Base-by-base conservation (phyloP, 2,797 vertebrate genomes). In the Danio tinwini region DNA sequence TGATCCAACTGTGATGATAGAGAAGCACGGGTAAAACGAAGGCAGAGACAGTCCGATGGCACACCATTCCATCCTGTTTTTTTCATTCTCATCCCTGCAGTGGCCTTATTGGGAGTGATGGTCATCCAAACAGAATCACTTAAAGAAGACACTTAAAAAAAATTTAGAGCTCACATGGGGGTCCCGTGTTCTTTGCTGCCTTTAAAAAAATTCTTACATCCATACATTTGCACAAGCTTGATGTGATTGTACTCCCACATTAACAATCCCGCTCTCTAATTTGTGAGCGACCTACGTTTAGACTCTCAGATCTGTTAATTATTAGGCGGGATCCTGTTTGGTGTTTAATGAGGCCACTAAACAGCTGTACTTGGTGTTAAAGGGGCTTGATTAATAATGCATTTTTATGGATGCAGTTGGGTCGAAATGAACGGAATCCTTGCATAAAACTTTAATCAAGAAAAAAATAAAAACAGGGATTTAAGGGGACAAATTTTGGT, bases 331-430 rank as follows among this genome's bases (percentile, higher is more conserved):
- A 90, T 91, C 89, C 86, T 86, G 83, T 83, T 65, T 64, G 76
- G 87, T 84, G 86, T 90, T 92, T 92, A 78, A 93, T 91, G 91
- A 93, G 91, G 90, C 91, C 90, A 78, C 90, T 90, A 92, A 93
- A 90, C 87, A 87, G 83, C 89, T 76, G 67, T 82, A 55, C 82
- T 85, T 90, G 90, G 91, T 88, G 55, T 13, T 10, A 11, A 40
- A 29, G 14, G 87, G 88, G 80, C 73, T 81, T 80, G 47, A 81
- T 83, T 61, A 69, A 74, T 89, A 84, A 88, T 88, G 87, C 85
- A 56, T 81, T 89, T 90, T 90, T 29, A 89, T 85, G 82, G 78
- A 61, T 71, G 83, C 76, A 85, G 71, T 58, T 29, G 68, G 45
- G 71, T 45, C 29, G 67, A 83, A 88, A 80, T 19, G 17, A 29